phyloP scores from a whole-genome alignment of 2,113 vertebrate species.

The Empidonax alnorum region DNA sequence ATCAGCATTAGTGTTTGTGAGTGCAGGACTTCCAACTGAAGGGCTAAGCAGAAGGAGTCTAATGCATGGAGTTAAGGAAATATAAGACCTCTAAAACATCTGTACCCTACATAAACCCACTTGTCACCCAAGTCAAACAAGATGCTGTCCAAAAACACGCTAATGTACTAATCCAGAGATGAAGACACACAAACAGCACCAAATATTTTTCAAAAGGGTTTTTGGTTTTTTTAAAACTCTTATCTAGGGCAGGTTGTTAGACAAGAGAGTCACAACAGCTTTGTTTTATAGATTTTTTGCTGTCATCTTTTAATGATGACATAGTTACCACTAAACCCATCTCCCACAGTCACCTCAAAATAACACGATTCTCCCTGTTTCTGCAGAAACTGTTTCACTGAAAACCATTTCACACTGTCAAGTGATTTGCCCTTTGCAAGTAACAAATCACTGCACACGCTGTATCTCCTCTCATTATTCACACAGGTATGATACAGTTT shows the following conservation, averaged over 20 bases:
- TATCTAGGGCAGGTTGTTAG: neutral
- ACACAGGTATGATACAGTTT: neutral
- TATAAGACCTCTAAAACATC: neutral
- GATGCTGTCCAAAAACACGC: neutral
- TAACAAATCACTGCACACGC: neutral
- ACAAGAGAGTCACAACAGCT: neutral
- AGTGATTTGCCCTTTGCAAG: neutral
- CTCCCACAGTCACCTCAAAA: neutral
- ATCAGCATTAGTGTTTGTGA: conserved; percentile 96
- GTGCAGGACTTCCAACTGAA: conserved; percentile 97
- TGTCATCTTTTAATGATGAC: neutral
- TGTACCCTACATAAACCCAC: neutral
- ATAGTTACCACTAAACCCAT: neutral
- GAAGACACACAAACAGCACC: neutral
- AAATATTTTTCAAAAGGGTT: neutral
- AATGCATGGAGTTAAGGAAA: conserved; percentile 80
- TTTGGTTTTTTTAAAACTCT: neutral
- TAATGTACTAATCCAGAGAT: neutral
- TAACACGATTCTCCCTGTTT: neutral
- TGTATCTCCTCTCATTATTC: neutral
- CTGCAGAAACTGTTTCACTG: neutral
- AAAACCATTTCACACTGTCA: neutral
- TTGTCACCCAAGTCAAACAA: neutral
- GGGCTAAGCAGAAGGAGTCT: conserved; percentile 98
- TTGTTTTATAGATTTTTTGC: neutral